These are phyloP conservation scores for Diuraphis noxia DNA, from an alignment of 1,140 invertebrate species.

Conservation along the genomic window DNA sequence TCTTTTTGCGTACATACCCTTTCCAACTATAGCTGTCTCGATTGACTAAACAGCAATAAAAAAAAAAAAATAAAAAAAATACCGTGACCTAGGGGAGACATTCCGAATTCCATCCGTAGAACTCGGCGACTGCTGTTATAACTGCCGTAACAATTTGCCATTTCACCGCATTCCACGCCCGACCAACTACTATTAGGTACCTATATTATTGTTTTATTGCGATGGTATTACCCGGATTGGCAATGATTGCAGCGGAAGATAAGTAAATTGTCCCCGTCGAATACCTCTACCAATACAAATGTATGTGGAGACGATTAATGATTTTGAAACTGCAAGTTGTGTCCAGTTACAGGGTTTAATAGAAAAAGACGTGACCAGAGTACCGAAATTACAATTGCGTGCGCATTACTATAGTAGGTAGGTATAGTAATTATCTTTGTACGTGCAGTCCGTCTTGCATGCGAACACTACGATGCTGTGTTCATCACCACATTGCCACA, in stretches of 20 bases:
- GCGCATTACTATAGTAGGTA: background rate
- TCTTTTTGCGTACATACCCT: slow-evolving; percentile 1
- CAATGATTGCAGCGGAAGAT: background rate
- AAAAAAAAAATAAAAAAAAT: background rate
- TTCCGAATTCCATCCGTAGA: slow-evolving; percentile 26
- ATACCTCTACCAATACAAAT: background rate
- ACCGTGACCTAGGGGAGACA: background rate
- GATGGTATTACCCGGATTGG: background rate
- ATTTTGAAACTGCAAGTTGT: background rate
- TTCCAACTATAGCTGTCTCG: slow-evolving; percentile 1
- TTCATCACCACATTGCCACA: slow-evolving; percentile 12
- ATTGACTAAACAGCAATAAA: slow-evolving; percentile 28
- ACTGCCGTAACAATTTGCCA: slow-evolving; percentile 24
- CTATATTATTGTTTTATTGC: slow-evolving; percentile 19
- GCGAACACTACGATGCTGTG: background rate
- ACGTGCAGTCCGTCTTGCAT: background rate
- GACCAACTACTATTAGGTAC: background rate
- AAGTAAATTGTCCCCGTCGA: slow-evolving; percentile 18
- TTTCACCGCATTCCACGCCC: background rate
- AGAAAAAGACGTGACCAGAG: background rate
- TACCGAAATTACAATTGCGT: background rate
- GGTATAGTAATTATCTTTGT: background rate
- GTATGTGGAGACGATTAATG: slow-evolving; percentile 17
- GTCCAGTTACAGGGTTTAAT: slow-evolving; percentile 23
- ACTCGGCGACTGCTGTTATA: slow-evolving; percentile 2